Conservation (phyloP, 2,888 invertebrate genomes). For the Plagiodera versicolora region DNA sequence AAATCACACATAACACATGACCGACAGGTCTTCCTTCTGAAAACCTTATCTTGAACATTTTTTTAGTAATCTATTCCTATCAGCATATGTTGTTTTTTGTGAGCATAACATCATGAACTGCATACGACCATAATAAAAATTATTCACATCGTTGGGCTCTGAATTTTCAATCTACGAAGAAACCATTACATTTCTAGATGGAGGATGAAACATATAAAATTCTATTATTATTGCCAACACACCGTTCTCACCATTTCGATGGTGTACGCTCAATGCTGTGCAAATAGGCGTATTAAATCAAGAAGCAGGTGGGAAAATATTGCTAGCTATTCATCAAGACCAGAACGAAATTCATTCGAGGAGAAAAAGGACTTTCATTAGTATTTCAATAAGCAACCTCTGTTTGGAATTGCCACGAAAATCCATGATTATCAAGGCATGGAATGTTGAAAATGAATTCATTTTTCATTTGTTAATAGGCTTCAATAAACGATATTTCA, state of each 20-base stretch:
- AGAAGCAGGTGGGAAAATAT: conserved; percentile 8
- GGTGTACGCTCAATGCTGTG: conserved; percentile 1
- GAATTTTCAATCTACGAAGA: background rate
- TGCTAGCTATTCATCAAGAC: conserved; percentile 4
- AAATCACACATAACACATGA: too few species aligned
- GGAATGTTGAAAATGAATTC: background rate
- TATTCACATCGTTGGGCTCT: background rate
- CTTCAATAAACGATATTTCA: too few species aligned
- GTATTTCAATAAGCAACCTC: background rate
- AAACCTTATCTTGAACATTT: too few species aligned
- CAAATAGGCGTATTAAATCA: conserved; percentile 10
- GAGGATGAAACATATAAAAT: conserved; percentile 7
- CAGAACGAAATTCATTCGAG: background rate
- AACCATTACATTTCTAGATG: background rate
- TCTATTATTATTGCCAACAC: conserved; percentile 7
- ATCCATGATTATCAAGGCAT: background rate
- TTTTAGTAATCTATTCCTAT: background rate
- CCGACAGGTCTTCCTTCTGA: too few species aligned
- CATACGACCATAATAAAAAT: background rate
- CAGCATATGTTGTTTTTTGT: background rate
- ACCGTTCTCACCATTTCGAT: conserved; percentile 5
- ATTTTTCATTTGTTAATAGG: background rate
- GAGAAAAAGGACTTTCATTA: background rate
- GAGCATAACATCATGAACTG: background rate
- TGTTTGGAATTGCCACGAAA: conserved; percentile 6